phyloP scores from a whole-genome alignment of 1,140 invertebrate genomes.

The Venturia canescens region DNA sequence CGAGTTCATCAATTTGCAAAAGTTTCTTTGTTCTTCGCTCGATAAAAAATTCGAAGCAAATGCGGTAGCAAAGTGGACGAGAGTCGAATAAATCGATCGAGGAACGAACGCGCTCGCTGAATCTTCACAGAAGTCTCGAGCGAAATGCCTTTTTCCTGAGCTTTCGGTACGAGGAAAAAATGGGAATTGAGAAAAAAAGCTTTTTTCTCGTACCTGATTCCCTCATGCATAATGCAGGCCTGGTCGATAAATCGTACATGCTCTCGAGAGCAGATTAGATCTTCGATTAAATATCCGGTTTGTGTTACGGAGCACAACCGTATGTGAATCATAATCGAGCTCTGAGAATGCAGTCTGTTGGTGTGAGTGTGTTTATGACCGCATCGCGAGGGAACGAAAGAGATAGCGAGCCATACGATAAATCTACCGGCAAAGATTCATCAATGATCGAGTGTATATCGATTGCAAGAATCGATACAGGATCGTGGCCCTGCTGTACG shows the following conservation, averaged over 20 bases:
- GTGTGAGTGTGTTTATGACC: constrained; percentile 22
- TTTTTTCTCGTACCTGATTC: constrained; percentile 7
- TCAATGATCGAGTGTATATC: constrained; percentile 43
- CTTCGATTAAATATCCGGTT: constrained; percentile 44
- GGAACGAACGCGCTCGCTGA: neutral
- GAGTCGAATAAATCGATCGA: too few relatives aligned
- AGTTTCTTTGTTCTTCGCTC: neutral
- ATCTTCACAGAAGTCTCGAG: neutral
- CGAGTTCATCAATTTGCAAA: neutral
- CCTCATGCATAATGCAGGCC: constrained; percentile 13
- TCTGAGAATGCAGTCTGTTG: constrained; percentile 15
- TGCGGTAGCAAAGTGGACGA: too few relatives aligned
- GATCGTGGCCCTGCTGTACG: neutral
- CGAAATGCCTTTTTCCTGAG: neutral
- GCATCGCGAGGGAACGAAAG: neutral
- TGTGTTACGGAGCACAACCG: constrained; percentile 15
- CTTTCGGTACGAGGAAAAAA: neutral
- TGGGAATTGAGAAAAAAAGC: neutral
- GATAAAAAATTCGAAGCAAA: too few relatives aligned
- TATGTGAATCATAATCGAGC: constrained; percentile 35
- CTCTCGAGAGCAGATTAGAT: constrained; percentile 34
- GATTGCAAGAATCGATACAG: constrained; percentile 35
- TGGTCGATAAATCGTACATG: constrained; percentile 28
- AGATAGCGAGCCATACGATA: constrained; percentile 32
- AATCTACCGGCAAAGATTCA: constrained; percentile 34